These are phyloP conservation scores for Leptinotarsa defecta DNA, from an alignment of 1,140 invertebrate species.

Conservation along the genomic window DNA sequence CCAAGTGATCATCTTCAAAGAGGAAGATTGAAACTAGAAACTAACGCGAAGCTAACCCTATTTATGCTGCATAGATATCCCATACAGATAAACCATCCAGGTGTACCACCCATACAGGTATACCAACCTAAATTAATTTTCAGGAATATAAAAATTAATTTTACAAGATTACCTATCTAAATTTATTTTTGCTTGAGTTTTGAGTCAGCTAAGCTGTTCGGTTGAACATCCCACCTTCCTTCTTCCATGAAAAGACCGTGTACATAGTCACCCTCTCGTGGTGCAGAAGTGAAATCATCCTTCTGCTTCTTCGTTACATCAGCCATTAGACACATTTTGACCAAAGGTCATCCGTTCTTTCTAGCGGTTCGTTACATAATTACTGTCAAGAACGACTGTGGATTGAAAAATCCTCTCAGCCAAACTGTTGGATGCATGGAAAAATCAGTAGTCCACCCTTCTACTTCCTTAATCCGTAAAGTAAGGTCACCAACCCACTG, in stretches of 20 bases:
- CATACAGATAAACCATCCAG: too few relatives aligned
- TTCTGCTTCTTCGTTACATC: conserved; percentile 92
- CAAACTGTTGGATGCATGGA: conserved; percentile 84
- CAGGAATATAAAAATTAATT: too few relatives aligned
- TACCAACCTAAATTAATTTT: too few relatives aligned
- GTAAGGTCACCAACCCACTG: conserved; percentile 89
- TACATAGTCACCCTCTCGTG: conserved; percentile 89
- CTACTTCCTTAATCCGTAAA: conserved; percentile 74
- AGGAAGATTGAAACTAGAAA: too few relatives aligned
- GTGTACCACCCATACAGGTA: too few relatives aligned
- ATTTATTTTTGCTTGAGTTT: too few relatives aligned
- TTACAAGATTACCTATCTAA: too few relatives aligned
- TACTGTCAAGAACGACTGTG: conserved; percentile 93
- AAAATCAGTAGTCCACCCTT: conserved; percentile 82
- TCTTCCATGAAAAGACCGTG: conserved; percentile 93
- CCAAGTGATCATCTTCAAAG: too few relatives aligned
- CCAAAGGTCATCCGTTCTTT: conserved; percentile 93
- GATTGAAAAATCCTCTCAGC: conserved; percentile 95
- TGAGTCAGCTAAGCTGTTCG: conserved; percentile 80
- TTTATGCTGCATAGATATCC: too few relatives aligned
- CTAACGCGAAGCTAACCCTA: too few relatives aligned
- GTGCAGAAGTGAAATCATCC: conserved; percentile 77
- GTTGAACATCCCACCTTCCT: conserved; percentile 80
- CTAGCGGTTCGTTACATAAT: conserved; percentile 96
- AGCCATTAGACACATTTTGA: conserved; percentile 93